Evolutionary conservation across 2,888 invertebrate genomes (phyloP), one percentile per base, ranked within the genome.

Genomic region (Hydrotaea cyrtoneurina): DNA sequence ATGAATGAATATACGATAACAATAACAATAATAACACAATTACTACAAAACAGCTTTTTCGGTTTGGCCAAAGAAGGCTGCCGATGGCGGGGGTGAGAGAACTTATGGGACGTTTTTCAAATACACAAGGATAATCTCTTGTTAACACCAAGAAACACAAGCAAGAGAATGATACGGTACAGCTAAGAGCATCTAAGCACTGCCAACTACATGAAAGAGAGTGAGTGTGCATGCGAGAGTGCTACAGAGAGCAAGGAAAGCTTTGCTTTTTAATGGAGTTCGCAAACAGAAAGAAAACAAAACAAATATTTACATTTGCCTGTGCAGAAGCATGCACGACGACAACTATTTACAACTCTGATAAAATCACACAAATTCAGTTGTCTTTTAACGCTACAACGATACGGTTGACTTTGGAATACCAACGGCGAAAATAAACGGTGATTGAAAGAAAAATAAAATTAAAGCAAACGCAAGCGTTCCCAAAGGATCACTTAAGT

Each of bases 321-420:
- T 23, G 15, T 8, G 59, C 26, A 62, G 62, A 17, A 62, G 62
- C 62, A 36, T 31, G 31, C n/a, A 46, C 15, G n/a, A 46, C 69
- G 43, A 17, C 66, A 77, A 77, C 43, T 46, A 80, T 64, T 74
- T 62, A 21, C 21, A 69, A 15, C 15, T 21, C 13, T 21, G 46
- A 59, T 69, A 39, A 21, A 43, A 26, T 15, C 13, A 31, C 46
- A 72, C 21, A 15, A 46, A 71, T 55, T 85, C 11, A 85, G 85
- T 85, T 85, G 77, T 82, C 36, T 80, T 79, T 82, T 69, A 80
- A 71, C 82, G 77, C 55, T 78, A 71, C 77, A 85, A 85, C 82
- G 64, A 39, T 57, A 64, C 77, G 85, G 55, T 79, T 81, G 72
- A 39, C 23, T 76, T 82, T 78, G 69, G 55, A 53, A 62, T 31